Evolutionary conservation across 2,888 invertebrate species (phyloP), one percentile per base, ranked within the genome.

Genomic region (Drosophila dives): DNA sequence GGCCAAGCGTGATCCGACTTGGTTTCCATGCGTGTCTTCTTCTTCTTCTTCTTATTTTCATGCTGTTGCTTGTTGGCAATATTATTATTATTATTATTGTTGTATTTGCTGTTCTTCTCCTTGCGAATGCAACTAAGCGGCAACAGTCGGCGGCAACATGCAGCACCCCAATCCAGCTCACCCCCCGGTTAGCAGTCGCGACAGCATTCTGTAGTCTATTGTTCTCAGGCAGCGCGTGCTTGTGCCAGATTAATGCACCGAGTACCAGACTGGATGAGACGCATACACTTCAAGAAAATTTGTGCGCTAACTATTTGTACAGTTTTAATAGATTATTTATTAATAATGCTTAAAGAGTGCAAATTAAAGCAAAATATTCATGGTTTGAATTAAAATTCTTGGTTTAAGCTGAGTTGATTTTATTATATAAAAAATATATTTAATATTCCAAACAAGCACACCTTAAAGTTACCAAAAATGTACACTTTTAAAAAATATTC

Each of bases 211-310:
- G 75, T 59, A 56, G 45, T 70, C 81, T 78, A 86, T 86, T 86
- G 85, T 86, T 86, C 89, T 85, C 26, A 29, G 68, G 70, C 80
- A 74, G 86, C 88, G 87, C 90, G 90, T 90, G 90, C 86, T 86
- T 89, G 88, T 85, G 78, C 86, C 76, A 86, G 88, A 85, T 90
- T 88, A 86, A 83, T 90, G 75, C 72, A 58, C 67, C 67, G 55
- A 69, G 51, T 29, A 10, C 23, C 59, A 60, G 61, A 62, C 51
- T 45, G 12, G 58, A 42, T 40, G 36, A 29, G 17, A 11, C 17
- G 26, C 23, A 4, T 55, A 15, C 55, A 55, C 55, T 38, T 2
- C 8, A 12, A n/a, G 38, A 38, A 55, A 38, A 29, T 10, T 0
- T 1, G 0, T 29, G 36, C 12, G 36, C 12, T 12, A 23, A 45